phyloP scores from a whole-genome alignment of 2,797 vertebrate genomes.

The Tragopan temminckii region DNA sequence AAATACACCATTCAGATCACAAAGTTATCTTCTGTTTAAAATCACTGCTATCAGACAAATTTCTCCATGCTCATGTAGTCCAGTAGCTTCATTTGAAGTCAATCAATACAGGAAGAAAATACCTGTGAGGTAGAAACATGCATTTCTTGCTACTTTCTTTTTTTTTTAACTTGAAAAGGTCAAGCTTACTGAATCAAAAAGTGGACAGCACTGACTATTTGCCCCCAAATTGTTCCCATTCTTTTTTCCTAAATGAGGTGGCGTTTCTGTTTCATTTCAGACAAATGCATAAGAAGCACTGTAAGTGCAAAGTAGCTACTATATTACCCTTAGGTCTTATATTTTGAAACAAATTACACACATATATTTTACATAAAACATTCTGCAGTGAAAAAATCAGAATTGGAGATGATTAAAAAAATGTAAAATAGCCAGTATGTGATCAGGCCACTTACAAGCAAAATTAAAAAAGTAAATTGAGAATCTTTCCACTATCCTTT shows the following conservation, averaged over 20 bases:
- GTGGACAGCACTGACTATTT: neutral
- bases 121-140: neutral
- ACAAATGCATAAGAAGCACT: neutral
- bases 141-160: neutral
- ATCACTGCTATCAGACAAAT: neutral
- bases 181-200: neutral
- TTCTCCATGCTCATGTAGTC: neutral
- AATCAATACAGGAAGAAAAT: neutral
- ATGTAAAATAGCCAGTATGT: neutral
- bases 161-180: neutral
- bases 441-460: neutral
- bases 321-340: neutral
- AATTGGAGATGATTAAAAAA: neutral
- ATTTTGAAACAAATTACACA: neutral
- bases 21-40: conserved; percentile 3
- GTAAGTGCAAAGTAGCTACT: neutral
- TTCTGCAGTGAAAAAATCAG: neutral
- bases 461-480: neutral
- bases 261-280: neutral
- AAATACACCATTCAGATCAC: neutral
- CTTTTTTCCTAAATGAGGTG: neutral
- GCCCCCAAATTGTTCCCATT: neutral
- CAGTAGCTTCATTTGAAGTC: neutral
- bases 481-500: neutral
- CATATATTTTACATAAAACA: neutral